phyloP scores from a whole-genome alignment of 2,113 vertebrate species.

The Egretta garzetta region DNA sequence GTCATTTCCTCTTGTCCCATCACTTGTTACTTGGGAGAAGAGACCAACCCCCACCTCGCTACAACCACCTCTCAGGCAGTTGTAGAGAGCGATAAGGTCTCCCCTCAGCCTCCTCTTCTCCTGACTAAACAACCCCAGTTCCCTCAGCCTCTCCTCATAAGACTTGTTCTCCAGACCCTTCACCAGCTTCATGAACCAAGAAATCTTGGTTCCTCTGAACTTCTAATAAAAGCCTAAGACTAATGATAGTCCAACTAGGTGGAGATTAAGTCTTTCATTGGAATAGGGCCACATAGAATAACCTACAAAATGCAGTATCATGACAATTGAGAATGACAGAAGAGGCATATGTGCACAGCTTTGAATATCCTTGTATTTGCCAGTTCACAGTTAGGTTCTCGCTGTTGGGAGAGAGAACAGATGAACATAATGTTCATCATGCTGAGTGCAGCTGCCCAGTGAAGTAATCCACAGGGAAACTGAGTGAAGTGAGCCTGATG shows the following conservation, averaged over 20 bases:
- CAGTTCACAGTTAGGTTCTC: background rate
- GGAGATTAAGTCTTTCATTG: background rate
- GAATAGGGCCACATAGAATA: background rate
- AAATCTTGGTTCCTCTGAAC: background rate
- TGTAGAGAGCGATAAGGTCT: too few species aligned
- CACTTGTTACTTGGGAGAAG: too few species aligned
- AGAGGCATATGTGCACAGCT: rapidly evolving
- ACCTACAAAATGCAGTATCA: background rate
- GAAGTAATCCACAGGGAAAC: background rate
- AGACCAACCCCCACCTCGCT: too few species aligned
- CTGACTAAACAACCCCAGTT: too few species aligned
- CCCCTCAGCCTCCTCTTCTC: too few species aligned
- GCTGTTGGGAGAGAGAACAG: background rate
- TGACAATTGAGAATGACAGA: background rate
- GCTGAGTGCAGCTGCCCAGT: background rate
- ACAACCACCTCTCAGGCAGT: too few species aligned
- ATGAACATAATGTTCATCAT: background rate
- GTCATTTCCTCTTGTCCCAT: too few species aligned
- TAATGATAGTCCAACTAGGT: background rate
- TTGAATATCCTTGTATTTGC: background rate
- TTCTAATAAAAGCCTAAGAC: background rate
- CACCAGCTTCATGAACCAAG: too few species aligned
- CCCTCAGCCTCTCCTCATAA: too few species aligned
- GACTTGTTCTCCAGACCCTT: too few species aligned
- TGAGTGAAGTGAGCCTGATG: background rate